Evolutionary conservation across 2,113 vertebrate genomes (phyloP).

Genomic region (Athene noctua): DNA sequence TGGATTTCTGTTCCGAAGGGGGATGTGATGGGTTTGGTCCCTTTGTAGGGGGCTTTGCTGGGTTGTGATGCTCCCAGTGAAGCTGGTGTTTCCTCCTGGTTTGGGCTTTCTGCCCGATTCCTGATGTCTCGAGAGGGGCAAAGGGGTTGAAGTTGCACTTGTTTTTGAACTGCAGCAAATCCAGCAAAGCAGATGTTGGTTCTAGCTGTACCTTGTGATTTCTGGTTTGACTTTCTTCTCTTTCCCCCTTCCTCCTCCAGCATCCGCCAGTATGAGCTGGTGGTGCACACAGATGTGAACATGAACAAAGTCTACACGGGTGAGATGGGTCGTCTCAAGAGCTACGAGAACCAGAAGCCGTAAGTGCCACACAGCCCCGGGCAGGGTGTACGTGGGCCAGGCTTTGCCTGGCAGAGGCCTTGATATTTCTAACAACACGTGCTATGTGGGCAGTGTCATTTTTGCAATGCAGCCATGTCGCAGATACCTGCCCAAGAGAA

Average conservation of each 20-base stretch:
- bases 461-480: background rate
- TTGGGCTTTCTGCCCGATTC: background rate
- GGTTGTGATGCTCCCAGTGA: background rate
- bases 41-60: background rate
- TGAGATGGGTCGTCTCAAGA: constrained; percentile 94
- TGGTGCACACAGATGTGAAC: constrained; percentile 84
- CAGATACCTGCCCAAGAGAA: background rate
- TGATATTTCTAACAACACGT: background rate
- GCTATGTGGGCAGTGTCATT: background rate
- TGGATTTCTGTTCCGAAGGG: background rate
- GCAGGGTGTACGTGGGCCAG: rapidly evolving
- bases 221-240: background rate
- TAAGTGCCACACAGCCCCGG: constrained; percentile 68
- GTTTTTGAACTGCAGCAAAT: background rate
- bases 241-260: constrained; percentile 52
- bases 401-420: background rate
- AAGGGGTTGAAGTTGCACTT: background rate
- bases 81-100: background rate
- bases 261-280: constrained; percentile 95
- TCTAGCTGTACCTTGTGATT: background rate
- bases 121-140: rapidly evolving
- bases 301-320: constrained; percentile 87
- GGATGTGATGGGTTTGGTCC: background rate
- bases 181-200: background rate
- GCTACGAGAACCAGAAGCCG: constrained; percentile 97